Evolutionary conservation across 2,888 invertebrate species (phyloP).

Genomic region (Tetragonula carbonaria): DNA sequence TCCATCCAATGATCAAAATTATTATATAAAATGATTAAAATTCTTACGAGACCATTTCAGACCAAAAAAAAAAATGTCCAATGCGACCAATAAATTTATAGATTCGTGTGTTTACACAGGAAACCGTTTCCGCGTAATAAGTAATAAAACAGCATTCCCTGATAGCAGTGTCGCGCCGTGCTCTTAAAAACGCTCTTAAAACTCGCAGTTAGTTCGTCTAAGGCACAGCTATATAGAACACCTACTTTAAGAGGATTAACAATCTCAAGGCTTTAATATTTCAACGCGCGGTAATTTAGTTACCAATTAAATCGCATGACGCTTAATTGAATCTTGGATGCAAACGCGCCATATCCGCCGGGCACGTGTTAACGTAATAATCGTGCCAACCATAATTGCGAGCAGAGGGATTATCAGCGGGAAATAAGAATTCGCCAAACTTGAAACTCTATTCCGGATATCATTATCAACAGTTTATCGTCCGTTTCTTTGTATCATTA

Average conservation of each 20-base stretch:
- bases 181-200: constrained; percentile 18
- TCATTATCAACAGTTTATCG: not conserved
- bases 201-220: constrained; percentile 2
- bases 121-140: constrained; percentile 12
- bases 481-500: not conserved
- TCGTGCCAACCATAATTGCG: not conserved
- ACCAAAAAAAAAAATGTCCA: no score
- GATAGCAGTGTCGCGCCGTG: constrained; percentile 3
- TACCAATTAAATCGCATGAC: constrained; percentile 20
- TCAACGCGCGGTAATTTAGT: constrained; percentile 35
- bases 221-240: not conserved
- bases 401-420: no score
- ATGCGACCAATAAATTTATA: no score
- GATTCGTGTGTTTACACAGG: no score
- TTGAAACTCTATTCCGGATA: not conserved
- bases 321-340: not conserved
- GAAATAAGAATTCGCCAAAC: not conserved
- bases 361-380: constrained; percentile 24
- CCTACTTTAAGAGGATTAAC: constrained; percentile 5
- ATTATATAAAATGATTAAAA: no score
- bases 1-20: no score
- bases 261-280: constrained; percentile 2
- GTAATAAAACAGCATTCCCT: constrained; percentile 19
- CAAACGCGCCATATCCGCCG: not conserved
- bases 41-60: no score